phyloP scores from a whole-genome alignment of 2,113 vertebrate species.

The Neomonachus schauinslandi region DNA sequence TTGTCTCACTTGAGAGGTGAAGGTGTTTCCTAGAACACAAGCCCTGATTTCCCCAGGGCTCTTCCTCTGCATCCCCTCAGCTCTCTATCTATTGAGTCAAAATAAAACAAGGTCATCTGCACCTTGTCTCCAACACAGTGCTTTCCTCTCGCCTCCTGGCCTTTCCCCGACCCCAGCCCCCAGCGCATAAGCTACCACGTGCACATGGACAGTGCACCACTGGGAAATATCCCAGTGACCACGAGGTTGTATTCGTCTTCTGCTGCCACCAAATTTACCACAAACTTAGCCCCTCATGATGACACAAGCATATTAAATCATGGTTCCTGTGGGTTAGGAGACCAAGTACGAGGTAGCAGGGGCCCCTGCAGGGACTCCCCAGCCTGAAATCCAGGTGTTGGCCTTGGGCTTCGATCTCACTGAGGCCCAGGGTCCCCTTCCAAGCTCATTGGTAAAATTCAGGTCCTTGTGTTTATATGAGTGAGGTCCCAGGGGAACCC shows the following conservation, averaged over 20 bases:
- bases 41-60: not conserved
- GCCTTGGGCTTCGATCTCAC: fast-evolving
- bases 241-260: not conserved
- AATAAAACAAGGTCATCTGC: not conserved
- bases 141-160: not conserved
- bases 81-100: not conserved
- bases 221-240: not conserved
- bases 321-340: too few species aligned
- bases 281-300: not conserved
- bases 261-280: too few species aligned
- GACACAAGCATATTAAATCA: fast-evolving
- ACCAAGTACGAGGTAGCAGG: too few species aligned
- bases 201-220: fast-evolving
- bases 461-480: not conserved
- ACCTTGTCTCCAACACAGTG: not conserved
- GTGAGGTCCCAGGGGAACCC: too few species aligned
- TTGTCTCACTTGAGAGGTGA: too few species aligned
- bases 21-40: not conserved
- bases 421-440: not conserved
- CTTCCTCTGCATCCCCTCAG: not conserved
- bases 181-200: fast-evolving
- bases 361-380: not conserved
- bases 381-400: not conserved
- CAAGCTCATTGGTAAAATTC: not conserved
- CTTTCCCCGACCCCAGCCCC: not conserved